These are phyloP conservation scores for Phocides pigmalion DNA, from an alignment of 1,140 invertebrate genomes.

Conservation along the genomic window DNA sequence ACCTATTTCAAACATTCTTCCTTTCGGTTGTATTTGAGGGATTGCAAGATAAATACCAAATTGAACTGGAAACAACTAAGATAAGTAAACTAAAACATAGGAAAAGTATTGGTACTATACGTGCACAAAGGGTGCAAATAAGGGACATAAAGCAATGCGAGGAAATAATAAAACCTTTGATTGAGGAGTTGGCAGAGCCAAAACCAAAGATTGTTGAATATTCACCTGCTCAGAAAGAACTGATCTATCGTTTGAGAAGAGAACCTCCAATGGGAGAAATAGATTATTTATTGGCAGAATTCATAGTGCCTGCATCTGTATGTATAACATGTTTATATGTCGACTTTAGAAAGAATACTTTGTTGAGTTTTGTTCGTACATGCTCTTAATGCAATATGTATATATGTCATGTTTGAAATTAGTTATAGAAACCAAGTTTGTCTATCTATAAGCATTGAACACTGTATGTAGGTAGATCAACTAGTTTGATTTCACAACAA, in stretches of 20 bases:
- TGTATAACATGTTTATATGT: conserved; percentile 40
- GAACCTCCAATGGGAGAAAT: conserved; percentile 75
- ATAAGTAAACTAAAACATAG: conserved; percentile 85
- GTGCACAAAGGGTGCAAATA: conserved; percentile 89
- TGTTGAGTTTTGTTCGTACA: too few relatives aligned
- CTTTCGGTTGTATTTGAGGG: conserved; percentile 90
- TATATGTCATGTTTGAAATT: too few relatives aligned
- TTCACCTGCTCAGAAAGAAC: conserved; percentile 52
- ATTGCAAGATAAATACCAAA: conserved; percentile 87
- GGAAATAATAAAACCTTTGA: conserved; percentile 75
- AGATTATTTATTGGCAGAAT: conserved; percentile 82
- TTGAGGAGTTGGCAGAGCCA: conserved; percentile 82
- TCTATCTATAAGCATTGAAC: too few relatives aligned
- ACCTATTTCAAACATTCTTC: conserved; percentile 90
- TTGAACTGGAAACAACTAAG: conserved; percentile 86
- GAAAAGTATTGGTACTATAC: conserved; percentile 88
- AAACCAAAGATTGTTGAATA: conserved; percentile 48
- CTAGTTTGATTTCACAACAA: too few relatives aligned
- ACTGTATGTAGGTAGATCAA: too few relatives aligned
- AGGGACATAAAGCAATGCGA: conserved; percentile 83
- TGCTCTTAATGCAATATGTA: too few relatives aligned
- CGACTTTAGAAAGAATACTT: too few relatives aligned
- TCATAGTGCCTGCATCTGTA: conserved; percentile 84
- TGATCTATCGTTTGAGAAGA: conserved; percentile 78
- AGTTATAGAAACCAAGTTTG: too few relatives aligned